Evolutionary conservation across 2,888 invertebrate genomes (phyloP).

Genomic region (Drosophila anomelani): DNA sequence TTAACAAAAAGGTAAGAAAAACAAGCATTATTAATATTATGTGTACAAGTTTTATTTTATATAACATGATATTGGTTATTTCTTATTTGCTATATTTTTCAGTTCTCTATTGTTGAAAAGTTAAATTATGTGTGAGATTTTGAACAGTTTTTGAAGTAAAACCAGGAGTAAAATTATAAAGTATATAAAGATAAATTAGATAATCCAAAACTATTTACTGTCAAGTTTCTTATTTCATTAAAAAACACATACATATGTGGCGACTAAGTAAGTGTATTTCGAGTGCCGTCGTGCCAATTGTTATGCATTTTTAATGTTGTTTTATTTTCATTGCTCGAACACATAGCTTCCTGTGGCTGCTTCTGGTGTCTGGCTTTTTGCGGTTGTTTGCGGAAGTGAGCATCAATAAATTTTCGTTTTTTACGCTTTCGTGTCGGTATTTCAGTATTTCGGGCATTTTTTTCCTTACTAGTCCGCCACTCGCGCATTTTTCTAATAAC

Average conservation of each 20-base stretch:
- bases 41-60: neutral
- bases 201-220: neutral
- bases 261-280: constrained; percentile 11
- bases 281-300: neutral
- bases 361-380: constrained; percentile 53
- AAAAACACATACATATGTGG: neutral
- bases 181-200: neutral
- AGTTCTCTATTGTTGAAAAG: neutral
- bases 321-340: constrained; percentile 6
- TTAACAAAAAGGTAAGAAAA: neutral
- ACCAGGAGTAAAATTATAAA: neutral
- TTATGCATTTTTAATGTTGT: constrained; percentile 21
- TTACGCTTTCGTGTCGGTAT: constrained; percentile 53
- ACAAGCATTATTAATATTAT: neutral
- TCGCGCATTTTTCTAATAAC: constrained; percentile 61
- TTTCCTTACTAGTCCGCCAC: constrained; percentile 19
- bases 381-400: constrained; percentile 69
- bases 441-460: constrained; percentile 27
- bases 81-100: neutral
- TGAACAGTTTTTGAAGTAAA: neutral
- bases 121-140: neutral
- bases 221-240: neutral
- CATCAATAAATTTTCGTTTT: constrained; percentile 76
- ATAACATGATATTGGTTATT: neutral
- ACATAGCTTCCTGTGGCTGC: constrained; percentile 35